A percentile compares a stretch with the other conserved stretches of the same genome.
Conservation (phyloP, 2,113 vertebrate species). For the Plestiodon gilberti region DNA sequence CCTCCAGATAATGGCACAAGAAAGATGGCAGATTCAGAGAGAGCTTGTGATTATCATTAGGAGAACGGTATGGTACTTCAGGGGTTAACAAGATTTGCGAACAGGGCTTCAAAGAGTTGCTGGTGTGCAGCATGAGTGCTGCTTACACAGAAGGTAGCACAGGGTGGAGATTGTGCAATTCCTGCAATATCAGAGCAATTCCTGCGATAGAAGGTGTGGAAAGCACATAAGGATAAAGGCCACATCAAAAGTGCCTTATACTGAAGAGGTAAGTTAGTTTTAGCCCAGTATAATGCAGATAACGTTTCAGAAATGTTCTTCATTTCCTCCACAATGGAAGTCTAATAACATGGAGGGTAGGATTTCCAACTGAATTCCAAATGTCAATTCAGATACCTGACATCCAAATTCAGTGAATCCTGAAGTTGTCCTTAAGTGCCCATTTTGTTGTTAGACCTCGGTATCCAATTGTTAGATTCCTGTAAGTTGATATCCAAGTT, state of each 20-base stretch:
- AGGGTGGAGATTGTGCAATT: background rate
- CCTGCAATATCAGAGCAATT: background rate
- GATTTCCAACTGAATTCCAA: background rate
- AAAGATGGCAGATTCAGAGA: conserved; percentile 52
- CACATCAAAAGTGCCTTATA: background rate
- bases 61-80: conserved; percentile 23
- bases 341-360: background rate
- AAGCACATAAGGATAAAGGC: background rate
- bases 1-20: conserved; percentile 41
- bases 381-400: background rate
- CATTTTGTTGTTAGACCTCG: too few species aligned
- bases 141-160: background rate
- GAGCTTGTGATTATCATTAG: conserved; percentile 27
- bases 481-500: background rate
- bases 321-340: background rate
- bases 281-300: background rate
- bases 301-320: background rate
- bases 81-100: conserved; percentile 35
- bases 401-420: background rate
- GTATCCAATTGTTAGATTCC: background rate
- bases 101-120: conserved; percentile 22
- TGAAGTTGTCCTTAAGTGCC: background rate
- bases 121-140: background rate
- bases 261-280: background rate
- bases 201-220: background rate